Base-by-base conservation (phyloP, 2,113 vertebrate species). In the Cromileptes altivelis region DNA sequence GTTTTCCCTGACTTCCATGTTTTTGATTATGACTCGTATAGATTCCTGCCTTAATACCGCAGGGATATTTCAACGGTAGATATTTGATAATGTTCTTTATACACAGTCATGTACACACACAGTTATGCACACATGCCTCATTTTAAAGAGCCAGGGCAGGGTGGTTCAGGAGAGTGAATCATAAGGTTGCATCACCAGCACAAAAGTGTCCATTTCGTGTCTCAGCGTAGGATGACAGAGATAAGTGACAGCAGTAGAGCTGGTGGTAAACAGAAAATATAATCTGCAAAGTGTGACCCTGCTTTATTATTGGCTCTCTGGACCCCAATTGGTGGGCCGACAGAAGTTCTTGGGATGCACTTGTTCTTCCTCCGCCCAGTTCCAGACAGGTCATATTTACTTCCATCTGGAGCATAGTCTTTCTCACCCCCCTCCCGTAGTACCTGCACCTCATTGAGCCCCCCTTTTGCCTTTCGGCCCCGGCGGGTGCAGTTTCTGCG, bases 271-370 rank as follows among this genome's bases (percentile, higher is more conserved):
- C 89, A 85, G 55, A 85, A 72, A 68, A 74, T 33, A 33, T 56
- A 72, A 61, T 69, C 63, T 64, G 82, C 82, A 69, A 64, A 86
- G 93, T 1, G 93, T 83, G 93, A 91, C 7, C 82, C 84, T 25
- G 89, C 93, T 63, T 92, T 78, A 9, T 90, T 94, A 42, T 95
- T 95, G 0, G 96, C 96, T 93, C 96, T 97, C 94, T 98, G 97
- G 64, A 99, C 98, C 84, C 98, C 97, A 0, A 96, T 98, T 27
- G 98, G 98, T 33, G 97, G 93, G 68, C 96, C 96, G 19, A 97
- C 85, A 77, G 94, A 97, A 96, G 80, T 97, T 95, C 97, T 96
- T 72, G 96, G 96, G 89, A 95, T 96, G 81, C 98, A 99, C 93
- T 99, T 99, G 93, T 97, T 96, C 95, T 96, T 98, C 90, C 96